phyloP scores from a whole-genome alignment of 2,797 vertebrate genomes.

The Pampus argenteus region DNA sequence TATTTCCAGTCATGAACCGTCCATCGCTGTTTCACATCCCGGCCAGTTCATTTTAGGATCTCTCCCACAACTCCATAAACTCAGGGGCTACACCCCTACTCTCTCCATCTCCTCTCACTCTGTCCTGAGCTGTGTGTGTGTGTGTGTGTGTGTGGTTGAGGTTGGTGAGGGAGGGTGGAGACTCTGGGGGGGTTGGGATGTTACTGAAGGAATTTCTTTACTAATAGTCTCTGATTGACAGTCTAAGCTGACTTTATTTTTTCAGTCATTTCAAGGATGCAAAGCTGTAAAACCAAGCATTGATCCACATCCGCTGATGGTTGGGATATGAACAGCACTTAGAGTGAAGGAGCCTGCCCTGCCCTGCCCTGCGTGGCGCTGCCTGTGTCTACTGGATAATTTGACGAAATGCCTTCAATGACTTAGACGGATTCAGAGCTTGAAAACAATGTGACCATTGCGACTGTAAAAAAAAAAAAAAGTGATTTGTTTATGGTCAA shows the following conservation, averaged over 20 bases:
- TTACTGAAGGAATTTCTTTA: slow-evolving; percentile 67
- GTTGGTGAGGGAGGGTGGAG: neutral
- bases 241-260: slow-evolving; percentile 60
- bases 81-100: slow-evolving; percentile 56
- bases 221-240: slow-evolving; percentile 74
- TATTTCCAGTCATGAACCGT: slow-evolving; percentile 11
- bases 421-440: slow-evolving; percentile 27
- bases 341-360: slow-evolving; percentile 67
- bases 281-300: slow-evolving; percentile 78
- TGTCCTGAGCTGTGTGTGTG: slow-evolving; percentile 22
- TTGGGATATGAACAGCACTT: slow-evolving; percentile 77
- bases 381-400: slow-evolving; percentile 52
- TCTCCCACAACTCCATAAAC: slow-evolving; percentile 50
- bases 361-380: slow-evolving; percentile 66
- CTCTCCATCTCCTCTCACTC: slow-evolving; percentile 42
- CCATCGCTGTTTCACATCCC: slow-evolving; percentile 41
- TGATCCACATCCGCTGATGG: slow-evolving; percentile 79
- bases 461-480: slow-evolving; percentile 20
- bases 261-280: slow-evolving; percentile 72
- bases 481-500: slow-evolving; percentile 31
- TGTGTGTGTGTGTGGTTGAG: slow-evolving; percentile 28
- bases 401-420: slow-evolving; percentile 27
- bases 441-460: neutral
- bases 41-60: slow-evolving; percentile 36
- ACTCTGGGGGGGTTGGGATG: neutral